A percentile compares a stretch with the other conserved stretches of the same genome.
These are phyloP conservation scores for Scaeva pyrastri DNA, from an alignment of 2,888 invertebrate genomes.

Conservation along the genomic window DNA sequence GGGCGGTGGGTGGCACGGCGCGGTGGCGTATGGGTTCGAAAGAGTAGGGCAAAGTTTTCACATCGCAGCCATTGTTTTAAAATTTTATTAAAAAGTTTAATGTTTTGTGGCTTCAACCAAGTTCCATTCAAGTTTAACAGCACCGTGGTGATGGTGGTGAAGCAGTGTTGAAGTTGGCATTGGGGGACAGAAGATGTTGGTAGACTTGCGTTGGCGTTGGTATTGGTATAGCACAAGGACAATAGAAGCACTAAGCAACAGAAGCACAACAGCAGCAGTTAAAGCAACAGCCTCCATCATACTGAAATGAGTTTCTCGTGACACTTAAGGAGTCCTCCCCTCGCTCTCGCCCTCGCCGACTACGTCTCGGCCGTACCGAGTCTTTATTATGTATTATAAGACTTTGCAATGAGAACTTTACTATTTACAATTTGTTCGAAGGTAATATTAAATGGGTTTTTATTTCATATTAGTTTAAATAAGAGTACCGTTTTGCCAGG, in stretches of 20 bases:
- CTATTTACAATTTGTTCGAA: constrained; percentile 76
- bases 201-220: constrained; percentile 15
- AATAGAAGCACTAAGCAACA: constrained; percentile 42
- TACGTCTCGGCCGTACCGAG: too few relatives aligned
- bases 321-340: constrained; percentile 70
- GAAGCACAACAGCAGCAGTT: constrained; percentile 40
- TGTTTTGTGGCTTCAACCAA: constrained; percentile 75
- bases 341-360: not conserved
- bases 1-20: too few relatives aligned
- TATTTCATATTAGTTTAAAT: constrained; percentile 61
- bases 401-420: constrained; percentile 75
- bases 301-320: constrained; percentile 75
- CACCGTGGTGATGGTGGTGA: not conserved
- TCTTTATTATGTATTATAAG: constrained; percentile 53
- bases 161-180: not conserved
- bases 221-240: constrained; percentile 44
- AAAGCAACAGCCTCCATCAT: constrained; percentile 61
- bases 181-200: not conserved
- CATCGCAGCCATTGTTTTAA: constrained; percentile 76
- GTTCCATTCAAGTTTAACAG: constrained; percentile 72
- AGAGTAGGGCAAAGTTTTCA: constrained; percentile 72
- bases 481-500: constrained; percentile 49
- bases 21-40: constrained; percentile 26
- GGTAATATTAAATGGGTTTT: constrained; percentile 74
- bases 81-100: constrained; percentile 76